Evolutionary conservation across 1,140 invertebrate species (phyloP).

Genomic region (Lucilia sericata): DNA sequence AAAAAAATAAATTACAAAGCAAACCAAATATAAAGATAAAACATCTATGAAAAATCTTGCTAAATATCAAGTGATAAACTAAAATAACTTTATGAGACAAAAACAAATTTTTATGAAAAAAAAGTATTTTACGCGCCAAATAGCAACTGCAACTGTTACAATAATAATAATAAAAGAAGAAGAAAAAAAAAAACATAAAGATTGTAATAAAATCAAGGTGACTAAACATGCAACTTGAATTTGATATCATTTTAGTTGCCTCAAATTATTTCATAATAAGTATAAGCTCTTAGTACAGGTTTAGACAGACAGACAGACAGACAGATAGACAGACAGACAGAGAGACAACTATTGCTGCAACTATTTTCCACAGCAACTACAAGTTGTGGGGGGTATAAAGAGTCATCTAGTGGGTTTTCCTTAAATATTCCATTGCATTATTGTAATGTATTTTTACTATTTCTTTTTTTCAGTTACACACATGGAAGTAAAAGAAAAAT

Average conservation of each 20-base stretch:
- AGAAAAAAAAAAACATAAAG: neutral
- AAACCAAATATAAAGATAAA: too few relatives aligned
- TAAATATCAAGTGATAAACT: neutral
- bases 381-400: neutral
- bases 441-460: too few relatives aligned
- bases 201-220: neutral
- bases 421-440: neutral
- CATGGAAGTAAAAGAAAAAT: slow-evolving; percentile 1
- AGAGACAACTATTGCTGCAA: too few relatives aligned
- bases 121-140: neutral
- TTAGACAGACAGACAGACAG: neutral
- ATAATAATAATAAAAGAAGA: too few relatives aligned
- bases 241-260: neutral
- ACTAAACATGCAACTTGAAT: slow-evolving; percentile 11
- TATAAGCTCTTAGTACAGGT: neutral
- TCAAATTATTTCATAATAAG: neutral
- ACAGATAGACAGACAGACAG: too few relatives aligned
- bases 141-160: neutral
- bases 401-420: neutral
- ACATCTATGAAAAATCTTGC: neutral
- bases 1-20: too few relatives aligned
- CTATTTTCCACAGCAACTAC: neutral
- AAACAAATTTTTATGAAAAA: neutral
- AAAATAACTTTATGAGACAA: neutral
- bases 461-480: neutral